phyloP scores from a whole-genome alignment of 2,113 vertebrate species.

The Gorsachius goisagi region DNA sequence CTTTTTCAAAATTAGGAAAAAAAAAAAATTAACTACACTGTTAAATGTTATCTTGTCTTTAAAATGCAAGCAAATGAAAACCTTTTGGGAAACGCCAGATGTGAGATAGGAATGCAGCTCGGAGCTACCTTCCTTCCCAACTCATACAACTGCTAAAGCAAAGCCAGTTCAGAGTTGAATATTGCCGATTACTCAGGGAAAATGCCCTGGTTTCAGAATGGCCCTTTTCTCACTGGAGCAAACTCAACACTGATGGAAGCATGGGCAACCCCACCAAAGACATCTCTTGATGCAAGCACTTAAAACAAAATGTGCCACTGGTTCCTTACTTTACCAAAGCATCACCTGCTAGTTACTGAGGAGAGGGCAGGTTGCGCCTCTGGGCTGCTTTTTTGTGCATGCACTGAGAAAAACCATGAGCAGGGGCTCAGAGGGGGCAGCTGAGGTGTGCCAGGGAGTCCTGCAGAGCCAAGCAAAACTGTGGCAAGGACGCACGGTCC shows the following conservation, averaged over 20 bases:
- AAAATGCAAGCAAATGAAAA: not conserved
- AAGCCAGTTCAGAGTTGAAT: not conserved
- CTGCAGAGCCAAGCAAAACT: not conserved
- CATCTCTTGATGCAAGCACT: not conserved
- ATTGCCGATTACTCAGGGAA: not conserved
- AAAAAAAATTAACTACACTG: not conserved
- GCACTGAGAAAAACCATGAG: not conserved
- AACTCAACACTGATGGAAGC: not conserved
- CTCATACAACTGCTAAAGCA: not conserved
- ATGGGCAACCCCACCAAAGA: fast-evolving
- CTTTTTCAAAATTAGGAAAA: not conserved
- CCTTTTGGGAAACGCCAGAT: not conserved
- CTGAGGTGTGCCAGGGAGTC: not conserved
- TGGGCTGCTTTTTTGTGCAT: not conserved
- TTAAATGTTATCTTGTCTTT: not conserved
- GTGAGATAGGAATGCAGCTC: fast-evolving
- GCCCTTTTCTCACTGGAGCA: not conserved
- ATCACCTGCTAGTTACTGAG: not conserved
- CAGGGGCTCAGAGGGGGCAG: fast-evolving
- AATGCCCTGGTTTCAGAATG: not conserved
- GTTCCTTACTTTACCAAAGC: not conserved
- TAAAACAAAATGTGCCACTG: not conserved
- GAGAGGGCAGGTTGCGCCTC: not conserved
- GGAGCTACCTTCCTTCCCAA: not conserved
- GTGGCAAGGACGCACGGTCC: not conserved